phyloP scores from a whole-genome alignment of 2,888 invertebrate species.

The Tenthredo scrophulariae region DNA sequence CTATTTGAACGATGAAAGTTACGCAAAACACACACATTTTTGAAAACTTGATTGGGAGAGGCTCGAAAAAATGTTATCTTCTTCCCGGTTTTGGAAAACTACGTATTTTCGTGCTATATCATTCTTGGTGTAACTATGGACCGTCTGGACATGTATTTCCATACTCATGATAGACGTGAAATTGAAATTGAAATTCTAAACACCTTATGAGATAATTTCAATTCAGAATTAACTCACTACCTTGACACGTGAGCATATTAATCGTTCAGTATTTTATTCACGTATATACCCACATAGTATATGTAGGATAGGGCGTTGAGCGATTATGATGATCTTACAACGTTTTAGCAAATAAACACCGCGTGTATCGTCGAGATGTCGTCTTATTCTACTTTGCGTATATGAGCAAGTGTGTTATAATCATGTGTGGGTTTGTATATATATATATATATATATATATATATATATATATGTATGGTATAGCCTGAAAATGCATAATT shows the following conservation, averaged over 20 bases:
- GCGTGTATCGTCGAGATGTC: background rate
- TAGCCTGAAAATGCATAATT: constrained; percentile 12
- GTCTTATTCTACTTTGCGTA: constrained; percentile 4
- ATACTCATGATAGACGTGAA: too few relatives aligned
- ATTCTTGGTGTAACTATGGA: too few relatives aligned
- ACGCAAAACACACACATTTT: too few relatives aligned
- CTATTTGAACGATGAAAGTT: too few relatives aligned
- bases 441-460: too few relatives aligned
- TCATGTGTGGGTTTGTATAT: background rate
- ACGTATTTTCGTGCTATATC: too few relatives aligned
- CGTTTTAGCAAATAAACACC: background rate
- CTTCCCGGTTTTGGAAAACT: too few relatives aligned
- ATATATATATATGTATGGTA: background rate
- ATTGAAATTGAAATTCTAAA: background rate
- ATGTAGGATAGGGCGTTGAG: background rate
- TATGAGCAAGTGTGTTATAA: background rate
- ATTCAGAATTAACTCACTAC: background rate
- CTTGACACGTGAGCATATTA: background rate
- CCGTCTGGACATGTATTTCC: too few relatives aligned
- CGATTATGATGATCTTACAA: background rate
- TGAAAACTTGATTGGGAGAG: too few relatives aligned
- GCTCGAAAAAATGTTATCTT: too few relatives aligned
- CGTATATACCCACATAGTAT: background rate
- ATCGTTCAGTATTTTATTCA: background rate
- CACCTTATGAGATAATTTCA: background rate